phyloP scores from a whole-genome alignment of 2,113 vertebrate species.

The Erythrolamprus reginae region DNA sequence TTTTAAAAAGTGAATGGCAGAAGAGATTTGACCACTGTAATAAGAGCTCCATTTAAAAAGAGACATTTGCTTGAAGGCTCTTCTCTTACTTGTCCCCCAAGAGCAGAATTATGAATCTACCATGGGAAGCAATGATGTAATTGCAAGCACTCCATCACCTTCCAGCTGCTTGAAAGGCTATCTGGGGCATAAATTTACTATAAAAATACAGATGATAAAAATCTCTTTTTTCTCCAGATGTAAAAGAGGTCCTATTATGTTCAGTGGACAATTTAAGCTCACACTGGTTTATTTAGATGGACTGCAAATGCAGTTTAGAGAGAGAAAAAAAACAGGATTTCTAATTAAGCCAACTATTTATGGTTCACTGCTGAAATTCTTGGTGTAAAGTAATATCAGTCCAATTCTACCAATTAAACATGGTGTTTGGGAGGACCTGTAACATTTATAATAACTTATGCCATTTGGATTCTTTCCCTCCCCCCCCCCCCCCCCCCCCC shows the following conservation, averaged over 20 bases:
- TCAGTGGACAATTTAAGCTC: conserved; percentile 25
- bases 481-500: no score
- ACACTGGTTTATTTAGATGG: conserved; percentile 24
- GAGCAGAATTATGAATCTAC: conserved; percentile 51
- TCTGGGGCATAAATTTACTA: conserved; percentile 74
- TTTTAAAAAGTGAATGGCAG: conserved; percentile 62
- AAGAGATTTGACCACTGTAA: conserved; percentile 46
- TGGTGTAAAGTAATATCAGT: not conserved
- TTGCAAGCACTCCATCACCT: conserved; percentile 66
- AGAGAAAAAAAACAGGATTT: not conserved
- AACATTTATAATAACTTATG: not conserved
- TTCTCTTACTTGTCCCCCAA: conserved; percentile 55
- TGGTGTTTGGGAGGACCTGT: not conserved
- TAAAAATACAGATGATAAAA: conserved; percentile 67
- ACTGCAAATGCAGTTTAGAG: not conserved
- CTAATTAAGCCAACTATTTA: not conserved
- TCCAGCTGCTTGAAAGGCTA: conserved; percentile 65
- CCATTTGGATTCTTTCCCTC: not conserved
- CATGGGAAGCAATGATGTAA: conserved; percentile 65
- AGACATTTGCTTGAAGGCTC: conserved; percentile 66
- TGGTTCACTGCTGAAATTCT: not conserved
- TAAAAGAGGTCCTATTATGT: conserved; percentile 60
- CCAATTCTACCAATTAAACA: not conserved
- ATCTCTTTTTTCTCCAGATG: conserved; percentile 65
- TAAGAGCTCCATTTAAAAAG: conserved; percentile 66